Evolutionary conservation across 2,113 vertebrate species (phyloP).

Genomic region (Nanorana parkeri): DNA sequence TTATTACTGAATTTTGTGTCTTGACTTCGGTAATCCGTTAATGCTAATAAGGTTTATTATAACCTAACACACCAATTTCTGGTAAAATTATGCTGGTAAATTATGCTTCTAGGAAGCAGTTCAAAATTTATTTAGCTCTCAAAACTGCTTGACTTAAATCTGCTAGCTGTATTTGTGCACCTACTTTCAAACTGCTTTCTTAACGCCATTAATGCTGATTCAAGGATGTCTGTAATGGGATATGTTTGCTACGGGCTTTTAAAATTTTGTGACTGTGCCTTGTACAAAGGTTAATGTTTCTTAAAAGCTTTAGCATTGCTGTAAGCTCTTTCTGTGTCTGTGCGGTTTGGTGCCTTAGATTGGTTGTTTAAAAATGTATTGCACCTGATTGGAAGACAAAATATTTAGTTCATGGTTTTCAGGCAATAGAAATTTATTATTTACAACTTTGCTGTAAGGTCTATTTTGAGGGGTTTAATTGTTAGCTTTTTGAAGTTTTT

Average conservation of each 20-base stretch:
- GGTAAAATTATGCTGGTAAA: neutral
- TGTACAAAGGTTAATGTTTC: constrained; percentile 28
- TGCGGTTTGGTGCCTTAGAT: neutral
- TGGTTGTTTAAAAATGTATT: constrained; percentile 21
- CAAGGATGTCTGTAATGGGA: constrained; percentile 29
- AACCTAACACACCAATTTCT: neutral
- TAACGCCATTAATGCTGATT: neutral
- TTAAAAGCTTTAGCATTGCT: constrained; percentile 17
- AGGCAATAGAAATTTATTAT: too few species aligned
- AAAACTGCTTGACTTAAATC: constrained; percentile 1
- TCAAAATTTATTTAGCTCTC: neutral
- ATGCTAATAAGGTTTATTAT: too few species aligned
- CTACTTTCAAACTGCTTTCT: neutral
- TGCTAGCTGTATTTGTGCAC: neutral
- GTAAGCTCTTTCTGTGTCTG: neutral
- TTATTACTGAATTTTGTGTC: too few species aligned
- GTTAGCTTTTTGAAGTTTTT: too few species aligned
- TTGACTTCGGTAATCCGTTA: too few species aligned
- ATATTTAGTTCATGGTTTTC: too few species aligned
- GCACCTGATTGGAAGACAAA: neutral
- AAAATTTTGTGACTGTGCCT: constrained; percentile 7
- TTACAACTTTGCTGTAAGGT: too few species aligned
- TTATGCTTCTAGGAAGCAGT: neutral
- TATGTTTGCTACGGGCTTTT: neutral
- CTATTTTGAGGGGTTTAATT: too few species aligned